phyloP scores from a whole-genome alignment of 2,888 invertebrate genomes.

The Athetis lepigone region DNA sequence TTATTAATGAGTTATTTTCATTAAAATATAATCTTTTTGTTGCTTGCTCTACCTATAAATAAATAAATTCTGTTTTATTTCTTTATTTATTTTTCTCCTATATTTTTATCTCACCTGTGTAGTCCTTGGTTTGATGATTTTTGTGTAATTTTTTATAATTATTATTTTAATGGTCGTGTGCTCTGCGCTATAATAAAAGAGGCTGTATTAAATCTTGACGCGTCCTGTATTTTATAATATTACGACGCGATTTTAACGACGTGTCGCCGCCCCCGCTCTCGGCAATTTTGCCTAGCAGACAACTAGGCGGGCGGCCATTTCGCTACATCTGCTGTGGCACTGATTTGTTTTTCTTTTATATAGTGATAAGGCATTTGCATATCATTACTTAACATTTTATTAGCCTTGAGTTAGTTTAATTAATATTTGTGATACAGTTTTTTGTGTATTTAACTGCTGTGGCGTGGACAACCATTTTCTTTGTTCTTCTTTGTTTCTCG shows the following conservation, averaged over 20 bases:
- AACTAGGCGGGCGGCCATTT: slow-evolving; percentile 26
- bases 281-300: background rate
- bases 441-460: too few relatives aligned
- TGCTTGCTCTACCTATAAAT: background rate
- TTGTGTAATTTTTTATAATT: background rate
- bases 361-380: background rate
- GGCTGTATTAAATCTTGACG: background rate
- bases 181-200: background rate
- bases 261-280: background rate
- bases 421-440: too few relatives aligned
- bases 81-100: background rate
- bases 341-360: slow-evolving; percentile 1
- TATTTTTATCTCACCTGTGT: background rate
- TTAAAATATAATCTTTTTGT: background rate
- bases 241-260: background rate
- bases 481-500: too few relatives aligned
- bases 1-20: background rate
- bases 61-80: background rate
- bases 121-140: background rate
- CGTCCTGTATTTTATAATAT: background rate
- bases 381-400: too few relatives aligned
- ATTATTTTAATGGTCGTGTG: background rate
- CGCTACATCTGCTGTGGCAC: background rate
- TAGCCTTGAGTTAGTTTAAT: too few relatives aligned
- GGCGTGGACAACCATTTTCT: too few relatives aligned